These are phyloP conservation scores for Rutilus rutilus DNA, from an alignment of 2,113 vertebrate species.

Conservation along the genomic window DNA sequence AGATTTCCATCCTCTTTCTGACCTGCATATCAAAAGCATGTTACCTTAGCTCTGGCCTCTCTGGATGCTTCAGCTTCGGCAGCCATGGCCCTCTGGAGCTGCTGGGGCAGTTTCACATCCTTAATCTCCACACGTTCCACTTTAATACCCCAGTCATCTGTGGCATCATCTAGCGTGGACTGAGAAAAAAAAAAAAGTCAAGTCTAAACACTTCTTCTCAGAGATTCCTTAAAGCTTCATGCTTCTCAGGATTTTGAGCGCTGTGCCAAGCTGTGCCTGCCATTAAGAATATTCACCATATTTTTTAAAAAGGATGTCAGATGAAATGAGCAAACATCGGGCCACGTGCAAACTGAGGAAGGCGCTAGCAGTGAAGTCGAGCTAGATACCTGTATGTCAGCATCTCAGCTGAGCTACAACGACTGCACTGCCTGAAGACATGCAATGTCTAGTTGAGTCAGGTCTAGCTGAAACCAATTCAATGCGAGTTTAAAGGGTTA, in stretches of 20 bases:
- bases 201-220: background rate
- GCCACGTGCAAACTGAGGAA: background rate
- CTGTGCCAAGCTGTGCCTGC: background rate
- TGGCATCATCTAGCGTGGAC: slow-evolving; percentile 87
- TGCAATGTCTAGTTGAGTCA: background rate
- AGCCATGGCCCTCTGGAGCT: slow-evolving; percentile 97
- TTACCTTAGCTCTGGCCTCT: slow-evolving; percentile 94
- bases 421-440: slow-evolving; percentile 5
- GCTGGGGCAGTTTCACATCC: slow-evolving; percentile 90
- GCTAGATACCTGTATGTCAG: background rate
- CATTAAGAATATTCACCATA: background rate
- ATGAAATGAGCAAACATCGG: background rate
- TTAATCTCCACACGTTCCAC: slow-evolving; percentile 98
- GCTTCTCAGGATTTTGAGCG: background rate
- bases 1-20: too few relatives aligned
- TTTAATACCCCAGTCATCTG: slow-evolving; percentile 95
- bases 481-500: too few relatives aligned
- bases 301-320: slow-evolving; percentile 21
- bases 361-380: background rate
- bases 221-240: background rate
- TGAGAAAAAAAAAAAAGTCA: slow-evolving; percentile 56
- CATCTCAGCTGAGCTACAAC: background rate
- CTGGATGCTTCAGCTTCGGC: slow-evolving; percentile 93
- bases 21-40: background rate
- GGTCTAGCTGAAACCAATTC: background rate